Conservation (phyloP, 2,113 vertebrate species). For the Gavia stellata region DNA sequence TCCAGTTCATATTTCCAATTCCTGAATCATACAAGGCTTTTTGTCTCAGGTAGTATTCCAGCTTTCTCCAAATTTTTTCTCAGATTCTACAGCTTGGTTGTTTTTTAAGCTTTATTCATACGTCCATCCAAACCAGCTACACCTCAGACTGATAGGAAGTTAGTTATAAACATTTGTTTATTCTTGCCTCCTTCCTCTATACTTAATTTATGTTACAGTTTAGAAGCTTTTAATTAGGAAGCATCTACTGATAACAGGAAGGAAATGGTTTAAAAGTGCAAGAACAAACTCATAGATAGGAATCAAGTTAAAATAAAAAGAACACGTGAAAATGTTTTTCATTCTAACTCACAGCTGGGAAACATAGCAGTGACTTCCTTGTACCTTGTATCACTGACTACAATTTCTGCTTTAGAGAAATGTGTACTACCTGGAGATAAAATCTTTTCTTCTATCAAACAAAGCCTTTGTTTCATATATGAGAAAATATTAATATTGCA, state of each 20-base stretch:
- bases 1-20: background rate
- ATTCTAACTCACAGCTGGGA: background rate
- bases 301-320: constrained; percentile 12
- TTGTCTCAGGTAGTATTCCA: background rate
- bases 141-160: constrained; percentile 32
- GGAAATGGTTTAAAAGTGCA: constrained; percentile 19
- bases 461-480: background rate
- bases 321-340: background rate
- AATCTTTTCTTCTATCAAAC: background rate
- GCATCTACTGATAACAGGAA: constrained; percentile 49
- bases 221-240: constrained; percentile 70
- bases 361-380: background rate
- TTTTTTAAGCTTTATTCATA: constrained; percentile 31
- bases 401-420: background rate
- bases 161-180: constrained; percentile 61
- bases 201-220: constrained; percentile 71
- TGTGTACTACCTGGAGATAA: background rate
- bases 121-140: constrained; percentile 65
- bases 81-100: constrained; percentile 9
- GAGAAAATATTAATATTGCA: background rate
- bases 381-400: background rate
- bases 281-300: background rate
- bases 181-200: constrained; percentile 55
- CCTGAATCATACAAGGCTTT: background rate
- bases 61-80: constrained; percentile 9